Conservation (phyloP, 2,888 invertebrate genomes). For the Diaprepes abbreviatus region DNA sequence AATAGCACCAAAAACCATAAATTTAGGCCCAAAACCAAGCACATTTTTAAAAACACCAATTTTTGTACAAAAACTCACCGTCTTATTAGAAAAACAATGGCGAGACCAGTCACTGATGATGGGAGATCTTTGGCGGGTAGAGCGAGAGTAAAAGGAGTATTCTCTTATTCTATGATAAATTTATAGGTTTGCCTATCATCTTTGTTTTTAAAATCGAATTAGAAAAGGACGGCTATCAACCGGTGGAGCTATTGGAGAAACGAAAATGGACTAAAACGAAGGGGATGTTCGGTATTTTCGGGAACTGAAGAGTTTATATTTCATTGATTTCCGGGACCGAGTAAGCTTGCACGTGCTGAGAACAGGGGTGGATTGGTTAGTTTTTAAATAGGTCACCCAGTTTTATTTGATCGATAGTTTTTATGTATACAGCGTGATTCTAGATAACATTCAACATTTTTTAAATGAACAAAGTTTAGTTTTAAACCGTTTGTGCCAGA, state of each 20-base stretch:
- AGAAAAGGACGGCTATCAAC: too few relatives aligned
- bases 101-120: not conserved
- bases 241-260: too few relatives aligned
- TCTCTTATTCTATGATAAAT: too few relatives aligned
- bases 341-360: constrained; percentile 39
- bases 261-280: too few relatives aligned
- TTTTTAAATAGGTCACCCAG: constrained; percentile 15
- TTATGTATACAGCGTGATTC: too few relatives aligned
- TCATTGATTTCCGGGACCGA: constrained; percentile 57
- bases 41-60: not conserved
- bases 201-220: too few relatives aligned
- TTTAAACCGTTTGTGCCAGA: too few relatives aligned
- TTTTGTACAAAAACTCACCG: not conserved
- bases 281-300: not conserved
- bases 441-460: too few relatives aligned
- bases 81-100: not conserved
- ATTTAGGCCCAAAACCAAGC: constrained; percentile 15
- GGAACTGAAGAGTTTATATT: constrained; percentile 55
- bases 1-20: constrained; percentile 6
- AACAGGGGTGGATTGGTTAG: constrained; percentile 35
- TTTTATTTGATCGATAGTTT: not conserved
- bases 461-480: too few relatives aligned
- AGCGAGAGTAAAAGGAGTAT: not conserved
- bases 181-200: too few relatives aligned
- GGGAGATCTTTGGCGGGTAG: not conserved